These are phyloP conservation scores for Neodiprion virginianus DNA, from an alignment of 1,140 invertebrate genomes.

Conservation along the genomic window DNA sequence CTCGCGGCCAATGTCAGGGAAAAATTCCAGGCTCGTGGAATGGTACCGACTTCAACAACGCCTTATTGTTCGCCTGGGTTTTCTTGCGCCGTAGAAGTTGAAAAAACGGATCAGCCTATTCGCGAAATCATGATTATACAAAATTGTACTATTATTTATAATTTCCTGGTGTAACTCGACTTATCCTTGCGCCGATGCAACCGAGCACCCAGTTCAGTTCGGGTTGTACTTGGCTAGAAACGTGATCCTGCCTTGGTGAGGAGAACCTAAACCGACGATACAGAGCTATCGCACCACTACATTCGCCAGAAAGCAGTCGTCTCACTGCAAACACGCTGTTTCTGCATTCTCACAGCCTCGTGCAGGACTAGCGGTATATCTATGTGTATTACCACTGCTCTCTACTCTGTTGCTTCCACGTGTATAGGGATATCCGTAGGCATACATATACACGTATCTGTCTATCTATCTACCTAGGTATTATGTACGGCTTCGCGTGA, in stretches of 20 bases:
- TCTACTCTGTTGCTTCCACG: too few species aligned
- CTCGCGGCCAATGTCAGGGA: not conserved
- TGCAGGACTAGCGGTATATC: not conserved
- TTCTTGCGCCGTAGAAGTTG: not conserved
- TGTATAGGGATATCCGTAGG: not conserved
- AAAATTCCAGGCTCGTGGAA: not conserved
- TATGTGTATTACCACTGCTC: too few species aligned
- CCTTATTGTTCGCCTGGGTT: not conserved
- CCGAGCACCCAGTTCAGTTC: constrained; percentile 7
- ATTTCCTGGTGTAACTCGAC: constrained; percentile 23
- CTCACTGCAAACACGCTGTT: not conserved
- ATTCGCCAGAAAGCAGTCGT: not conserved
- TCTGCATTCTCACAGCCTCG: not conserved
- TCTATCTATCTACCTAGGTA: not conserved
- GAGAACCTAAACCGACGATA: not conserved
- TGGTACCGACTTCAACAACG: not conserved
- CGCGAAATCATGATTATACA: not conserved
- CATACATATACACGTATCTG: not conserved
- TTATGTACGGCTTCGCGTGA: not conserved
- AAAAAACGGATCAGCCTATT: not conserved
- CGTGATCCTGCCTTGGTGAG: not conserved
- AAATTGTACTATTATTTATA: not conserved
- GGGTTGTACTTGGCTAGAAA: constrained; percentile 16
- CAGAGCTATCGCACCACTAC: not conserved
- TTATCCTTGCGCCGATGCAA: constrained; percentile 31